Evolutionary conservation across 2,797 vertebrate species (phyloP).

Genomic region (Heteromormyrus szaboi): DNA sequence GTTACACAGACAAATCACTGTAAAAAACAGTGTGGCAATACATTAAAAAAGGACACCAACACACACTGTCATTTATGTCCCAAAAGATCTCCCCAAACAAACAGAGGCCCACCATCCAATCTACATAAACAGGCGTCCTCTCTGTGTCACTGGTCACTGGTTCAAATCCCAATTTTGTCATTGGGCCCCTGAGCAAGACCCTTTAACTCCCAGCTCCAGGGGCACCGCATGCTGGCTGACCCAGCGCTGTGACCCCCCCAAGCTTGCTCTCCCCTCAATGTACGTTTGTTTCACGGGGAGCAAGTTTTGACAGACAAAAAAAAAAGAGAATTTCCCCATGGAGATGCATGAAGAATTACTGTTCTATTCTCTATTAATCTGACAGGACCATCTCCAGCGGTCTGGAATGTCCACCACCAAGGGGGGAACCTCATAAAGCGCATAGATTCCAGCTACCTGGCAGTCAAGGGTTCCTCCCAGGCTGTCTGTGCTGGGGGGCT

Average conservation of each 20-base stretch:
- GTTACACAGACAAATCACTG: background rate
- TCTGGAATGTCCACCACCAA: too few species aligned
- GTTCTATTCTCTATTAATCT: background rate
- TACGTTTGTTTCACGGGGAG: background rate
- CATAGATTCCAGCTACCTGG: constrained; percentile 61
- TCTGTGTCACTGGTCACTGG: background rate
- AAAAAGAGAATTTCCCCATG: background rate
- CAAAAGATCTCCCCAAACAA: background rate
- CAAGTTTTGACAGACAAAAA: background rate
- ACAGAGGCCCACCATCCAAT: background rate
- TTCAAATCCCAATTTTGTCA: background rate
- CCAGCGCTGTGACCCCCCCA: background rate
- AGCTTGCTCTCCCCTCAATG: background rate
- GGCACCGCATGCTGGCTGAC: background rate
- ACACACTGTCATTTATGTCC: background rate
- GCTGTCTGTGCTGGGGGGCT: constrained; percentile 74
- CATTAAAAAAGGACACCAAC: background rate
- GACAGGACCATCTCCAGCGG: background rate
- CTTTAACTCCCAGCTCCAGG: background rate
- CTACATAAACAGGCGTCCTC: background rate
- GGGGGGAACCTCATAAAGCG: too few species aligned
- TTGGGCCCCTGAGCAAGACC: background rate
- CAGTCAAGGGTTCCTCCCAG: constrained; percentile 82
- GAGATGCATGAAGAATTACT: background rate
- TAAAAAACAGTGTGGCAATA: background rate